These are phyloP conservation scores for Pycnonotus jocosus DNA, from an alignment of 2,113 vertebrate species.

Conservation along the genomic window DNA sequence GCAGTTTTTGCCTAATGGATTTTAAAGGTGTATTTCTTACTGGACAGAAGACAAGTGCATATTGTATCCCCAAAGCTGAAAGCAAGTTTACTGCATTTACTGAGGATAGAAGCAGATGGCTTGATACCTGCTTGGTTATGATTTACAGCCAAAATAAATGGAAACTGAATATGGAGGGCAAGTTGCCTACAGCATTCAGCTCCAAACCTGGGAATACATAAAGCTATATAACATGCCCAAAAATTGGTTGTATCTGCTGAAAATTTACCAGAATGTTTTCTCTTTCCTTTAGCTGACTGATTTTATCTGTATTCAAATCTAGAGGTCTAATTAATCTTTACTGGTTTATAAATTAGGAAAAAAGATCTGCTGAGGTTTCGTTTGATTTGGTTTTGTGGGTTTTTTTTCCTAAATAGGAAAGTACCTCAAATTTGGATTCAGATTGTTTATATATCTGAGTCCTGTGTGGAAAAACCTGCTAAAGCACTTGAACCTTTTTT, in stretches of 20 bases:
- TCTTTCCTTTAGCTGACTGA: neutral
- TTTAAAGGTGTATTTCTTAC: neutral
- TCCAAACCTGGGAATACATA: neutral
- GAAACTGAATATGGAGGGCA: slow-evolving; percentile 4
- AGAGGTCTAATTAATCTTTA: neutral
- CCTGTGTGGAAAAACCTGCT: neutral
- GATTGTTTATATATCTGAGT: neutral
- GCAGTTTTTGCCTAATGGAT: neutral
- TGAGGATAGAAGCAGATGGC: slow-evolving; percentile 1
- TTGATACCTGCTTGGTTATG: slow-evolving; percentile 15
- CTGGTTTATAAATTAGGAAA: neutral
- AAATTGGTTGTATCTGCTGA: neutral
- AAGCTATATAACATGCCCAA: neutral
- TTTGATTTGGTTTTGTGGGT: neutral
- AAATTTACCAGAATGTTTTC: neutral
- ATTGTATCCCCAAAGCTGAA: neutral
- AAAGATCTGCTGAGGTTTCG: neutral
- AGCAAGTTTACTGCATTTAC: neutral
- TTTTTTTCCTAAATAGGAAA: neutral
- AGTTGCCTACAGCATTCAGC: neutral
- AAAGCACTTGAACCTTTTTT: neutral
- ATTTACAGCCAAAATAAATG: slow-evolving; percentile 30
- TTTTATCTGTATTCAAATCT: neutral
- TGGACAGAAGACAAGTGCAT: neutral
- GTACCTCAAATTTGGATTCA: neutral